Base-by-base conservation (phyloP, 92 coral and sea anemone species). In the Umimayanthus chanpuru region DNA sequence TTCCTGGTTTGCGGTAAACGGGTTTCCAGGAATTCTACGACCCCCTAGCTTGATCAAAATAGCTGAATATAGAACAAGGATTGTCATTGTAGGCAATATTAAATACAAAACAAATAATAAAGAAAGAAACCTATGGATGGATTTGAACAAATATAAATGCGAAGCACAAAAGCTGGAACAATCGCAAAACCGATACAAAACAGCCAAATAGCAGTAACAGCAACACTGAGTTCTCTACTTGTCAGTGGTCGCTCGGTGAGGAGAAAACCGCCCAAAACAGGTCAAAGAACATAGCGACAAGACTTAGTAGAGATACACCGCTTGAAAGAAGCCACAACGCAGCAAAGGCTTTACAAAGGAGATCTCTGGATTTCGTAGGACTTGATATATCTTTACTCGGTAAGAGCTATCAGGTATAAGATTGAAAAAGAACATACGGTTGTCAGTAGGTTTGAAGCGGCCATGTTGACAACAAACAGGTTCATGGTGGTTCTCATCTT, bases 31-130 rank as follows among this genome's bases (percentile, higher is more conserved):
- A 6, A 44, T 77, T 44, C 21, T 77, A 1, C 56, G 81, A 23
- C 30, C 4, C 55, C 81, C 43, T 21, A 77, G 81, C 61, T 77
- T 77, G 4, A 77, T 43, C 58, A 77, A 43, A n/a, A 77, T 77
- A 77, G 81, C 61, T 40, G 81, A 61, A n/a, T 77, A 77, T 49
- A 77, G 1, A 41, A 77, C 58, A 21, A 77, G 20, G 14, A 77
- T 77, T n/a, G 53, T 21, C 5, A 23, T 7, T 21, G 81, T 25
- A 4, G 81, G 55, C 6, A 77, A 8, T 77, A 58, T 61, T 4
- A 43, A 14, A 11, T 29, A 32, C 38, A 73, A 5, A 9, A 38
- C 20, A 73, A 14, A 32, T 2, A 36, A 4, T 30, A 40, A 12
- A 18, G 43, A 40, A 7, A 32, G 2, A 21, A 12, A 36, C 12